Base-by-base conservation (phyloP, 1,140 invertebrate species). In the Acromyrmex charruanus region DNA sequence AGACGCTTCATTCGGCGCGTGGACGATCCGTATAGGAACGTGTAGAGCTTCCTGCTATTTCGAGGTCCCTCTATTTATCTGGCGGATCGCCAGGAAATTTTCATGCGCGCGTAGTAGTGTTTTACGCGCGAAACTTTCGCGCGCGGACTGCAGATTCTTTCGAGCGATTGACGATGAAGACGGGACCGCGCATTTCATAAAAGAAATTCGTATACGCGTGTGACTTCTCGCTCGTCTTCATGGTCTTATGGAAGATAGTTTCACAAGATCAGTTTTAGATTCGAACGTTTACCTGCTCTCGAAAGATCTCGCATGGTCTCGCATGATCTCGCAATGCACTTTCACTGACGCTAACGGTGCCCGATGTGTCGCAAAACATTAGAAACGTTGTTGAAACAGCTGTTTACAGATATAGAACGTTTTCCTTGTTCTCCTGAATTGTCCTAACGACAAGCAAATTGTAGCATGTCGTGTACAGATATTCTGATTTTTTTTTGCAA, bases 1-100 rank as follows among this genome's bases (percentile, higher is more conserved):
- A 89, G 81, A 71, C 39, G 72, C 39, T 79, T 66, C 58, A 61
- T 74, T 82, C 77, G 87, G 59, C 77, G 89, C 77, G 85, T 82
- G 72, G 25, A 51, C 75, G 10, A 10, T 49, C 31, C 16, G 31
- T 49, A 63, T 63, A 79, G 75, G 74, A 86, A 63, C 74, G 49
- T 44, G 49, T 44, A 61, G 68, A 81, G 35, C 14, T 69, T 58
- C 74, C 75, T 82, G 89, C 90, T 93, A 92, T 92, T 92, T 93
- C 75, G 89, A 89, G 82, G 77, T 86, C 69, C 74, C 55, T 77
- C 61, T 61, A 86, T 90, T 87, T 84, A 85, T 74, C 77, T 92
- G 91, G 87, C 85, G 10, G 21, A 59, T 61, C 10, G 86, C 89
- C 90, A 91, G 85, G 66, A 68, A 86, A 74, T 58, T 80, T 85